Base-by-base conservation (phyloP, 2,797 vertebrate species). In the Leptatherina wallacei region DNA sequence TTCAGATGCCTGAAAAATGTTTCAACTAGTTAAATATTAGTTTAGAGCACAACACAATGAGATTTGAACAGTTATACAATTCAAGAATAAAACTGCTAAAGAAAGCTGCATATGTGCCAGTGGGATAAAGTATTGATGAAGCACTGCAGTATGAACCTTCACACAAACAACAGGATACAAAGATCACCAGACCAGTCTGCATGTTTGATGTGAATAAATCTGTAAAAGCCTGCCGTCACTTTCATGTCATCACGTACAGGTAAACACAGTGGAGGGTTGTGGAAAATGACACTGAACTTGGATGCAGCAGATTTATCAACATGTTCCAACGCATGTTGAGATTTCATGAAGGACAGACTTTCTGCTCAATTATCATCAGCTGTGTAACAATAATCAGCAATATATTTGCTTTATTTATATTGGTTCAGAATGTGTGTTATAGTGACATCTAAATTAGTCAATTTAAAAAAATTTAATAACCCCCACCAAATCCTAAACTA, bases 1-100 rank as follows among this genome's bases (percentile, higher is more conserved):
- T 16, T 57, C 29, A 56, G 11, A 22, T 42, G 14, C 55, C 29
- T 56, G 56, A 2, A 20, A 32, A 24, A 29, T 40, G n/a, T 57
- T 57, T 58, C 51, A 42, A 29, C 27, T 22, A 11, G 40, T 56
- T 20, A 56, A 16, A 47, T 67, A 32, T 33, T 22, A 67, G 38
- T 67, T 55, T 57, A 32, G 30, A 67, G 42, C 30, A 27, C 20
- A 66, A 38, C 18, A 30, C 51, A 42, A 55, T 18, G 6, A 27
- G 58, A 54, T 30, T 61, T 60, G 30, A 22, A 29, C 24, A 1
- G n/a, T 33, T 32, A 55, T 0, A 18, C 64, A 66, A 14, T 56
- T 32, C 18, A 40, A 38, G 36, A 66, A 30, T 56, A 55, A 66
- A 56, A 30, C 29, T 33, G 24, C 18, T 24, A 38, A 47, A n/a